phyloP scores from a whole-genome alignment of 2,113 vertebrate species.

The Gallinago jamesoni region DNA sequence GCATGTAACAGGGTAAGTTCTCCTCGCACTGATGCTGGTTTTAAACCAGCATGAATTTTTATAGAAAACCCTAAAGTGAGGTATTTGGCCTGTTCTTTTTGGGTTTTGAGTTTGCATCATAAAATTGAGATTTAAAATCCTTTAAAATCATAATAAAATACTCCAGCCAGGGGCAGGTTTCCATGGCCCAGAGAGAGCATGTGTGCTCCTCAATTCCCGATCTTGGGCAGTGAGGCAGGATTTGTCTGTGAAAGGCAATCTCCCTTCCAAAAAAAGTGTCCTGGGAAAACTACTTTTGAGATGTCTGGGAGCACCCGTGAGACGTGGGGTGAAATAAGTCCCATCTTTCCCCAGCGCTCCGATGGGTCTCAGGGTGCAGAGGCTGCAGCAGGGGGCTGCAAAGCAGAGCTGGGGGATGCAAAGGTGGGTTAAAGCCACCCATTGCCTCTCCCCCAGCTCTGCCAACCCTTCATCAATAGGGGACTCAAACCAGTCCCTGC shows the following conservation, averaged over 20 bases:
- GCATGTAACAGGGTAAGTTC: neutral
- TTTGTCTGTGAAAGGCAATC: neutral
- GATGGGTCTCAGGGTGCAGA: neutral
- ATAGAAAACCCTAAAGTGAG: neutral
- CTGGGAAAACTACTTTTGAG: neutral
- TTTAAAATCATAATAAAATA: neutral
- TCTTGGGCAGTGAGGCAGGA: neutral
- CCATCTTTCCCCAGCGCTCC: rapidly evolving
- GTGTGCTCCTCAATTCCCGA: rapidly evolving
- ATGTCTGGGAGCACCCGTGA: rapidly evolving
- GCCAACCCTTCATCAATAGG: rapidly evolving
- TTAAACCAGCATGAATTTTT: neutral
- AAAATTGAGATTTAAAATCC: neutral
- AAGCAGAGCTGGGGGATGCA: too few relatives aligned
- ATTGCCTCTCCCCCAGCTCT: rapidly evolving
- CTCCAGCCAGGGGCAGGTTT: neutral
- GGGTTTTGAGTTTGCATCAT: neutral
- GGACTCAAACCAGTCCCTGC: neutral
- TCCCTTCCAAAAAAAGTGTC: neutral
- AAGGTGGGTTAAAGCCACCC: neutral
- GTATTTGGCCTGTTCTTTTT: neutral
- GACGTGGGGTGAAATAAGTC: neutral
- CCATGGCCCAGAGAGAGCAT: rapidly evolving
- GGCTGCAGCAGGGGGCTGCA: neutral
- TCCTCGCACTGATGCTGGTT: neutral